Base-by-base conservation (phyloP, 2,797 vertebrate species). In the Sebastes ruberrimus region DNA sequence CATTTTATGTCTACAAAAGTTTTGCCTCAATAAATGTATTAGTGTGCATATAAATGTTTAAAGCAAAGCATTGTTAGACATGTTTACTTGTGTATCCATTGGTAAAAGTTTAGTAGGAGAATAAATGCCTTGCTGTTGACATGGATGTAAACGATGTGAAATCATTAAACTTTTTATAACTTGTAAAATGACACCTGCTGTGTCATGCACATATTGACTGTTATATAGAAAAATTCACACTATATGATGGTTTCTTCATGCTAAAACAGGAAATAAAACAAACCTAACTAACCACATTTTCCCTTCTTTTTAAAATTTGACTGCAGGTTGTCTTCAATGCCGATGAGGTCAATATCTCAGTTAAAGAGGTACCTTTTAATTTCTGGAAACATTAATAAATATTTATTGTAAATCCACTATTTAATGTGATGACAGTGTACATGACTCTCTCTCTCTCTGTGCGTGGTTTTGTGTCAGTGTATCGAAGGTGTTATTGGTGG, bases 401-500 rank as follows among this genome's bases (percentile, higher is more conserved):
- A 16, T 69, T 65, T 42, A 27, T 23, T 73, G 1, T 33, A 20
- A 49, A 64, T 38, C 18, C 10, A 35, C 28, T 52, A 2, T 38
- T 55, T 25, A 10, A n/a, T 57, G 61, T 82, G 33, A 71, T 25
- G 22, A 20, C 14, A 28, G 22, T 46, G 10, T 80, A 11, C 7
- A 1, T 49, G 22, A 55, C 10, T 86, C 7, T 89, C 56, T 89
- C 20, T 69, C n/a, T 69, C 27, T 55, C 2, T 68, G 3, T 65
- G 2, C 80, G 10, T 84, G 46, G 61, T 20, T 74, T 23, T 83
- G 86, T 90, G 76, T 74, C 74, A 94, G 98, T 99, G 98, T 88
- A 95, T 99, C 71, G 98, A 99, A 92, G 95, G 88, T 5, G 94
- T 99, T 71, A 93, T 99, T 46, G 97, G 98, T 70, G 98, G 97